Evolutionary conservation across 2,888 invertebrate genomes (phyloP).

Genomic region (Syrphus vitripennis): DNA sequence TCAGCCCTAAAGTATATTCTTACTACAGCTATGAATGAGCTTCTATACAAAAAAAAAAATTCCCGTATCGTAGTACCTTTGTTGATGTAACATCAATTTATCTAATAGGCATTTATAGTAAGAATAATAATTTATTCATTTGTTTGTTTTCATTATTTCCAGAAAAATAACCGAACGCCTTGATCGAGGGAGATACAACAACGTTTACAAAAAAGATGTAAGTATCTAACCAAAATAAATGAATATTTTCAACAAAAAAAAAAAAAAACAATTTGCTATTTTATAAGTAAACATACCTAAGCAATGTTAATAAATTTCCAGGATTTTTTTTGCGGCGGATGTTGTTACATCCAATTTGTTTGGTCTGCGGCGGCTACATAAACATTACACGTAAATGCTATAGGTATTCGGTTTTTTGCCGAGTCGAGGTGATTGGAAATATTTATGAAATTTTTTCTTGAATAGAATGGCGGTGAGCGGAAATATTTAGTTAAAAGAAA

Average conservation of each 20-base stretch:
- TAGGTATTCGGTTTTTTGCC: background rate
- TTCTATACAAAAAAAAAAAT: background rate
- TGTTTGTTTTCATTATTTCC: slow-evolving; percentile 27
- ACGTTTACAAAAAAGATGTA: slow-evolving; percentile 21
- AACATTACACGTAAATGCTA: background rate
- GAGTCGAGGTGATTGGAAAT: background rate
- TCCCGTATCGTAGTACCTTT: background rate
- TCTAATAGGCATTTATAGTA: background rate
- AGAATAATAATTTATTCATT: slow-evolving; percentile 18
- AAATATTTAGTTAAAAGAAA: background rate
- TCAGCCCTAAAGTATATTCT: no score
- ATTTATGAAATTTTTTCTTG: background rate
- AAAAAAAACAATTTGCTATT: background rate
- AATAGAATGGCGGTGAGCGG: background rate
- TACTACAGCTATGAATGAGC: no score
- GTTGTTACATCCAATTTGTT: slow-evolving; percentile 6
- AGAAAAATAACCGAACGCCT: slow-evolving; percentile 2
- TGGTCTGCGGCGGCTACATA: background rate
- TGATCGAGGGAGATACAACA: background rate
- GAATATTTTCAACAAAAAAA: background rate
- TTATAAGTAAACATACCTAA: slow-evolving; percentile 12
- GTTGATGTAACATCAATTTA: background rate
- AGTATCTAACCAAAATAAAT: background rate
- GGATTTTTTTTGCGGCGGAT: background rate
- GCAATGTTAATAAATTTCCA: background rate